These are phyloP conservation scores for Heterocephalus glaber DNA, from an alignment of 2,113 vertebrate genomes.

Conservation along the genomic window DNA sequence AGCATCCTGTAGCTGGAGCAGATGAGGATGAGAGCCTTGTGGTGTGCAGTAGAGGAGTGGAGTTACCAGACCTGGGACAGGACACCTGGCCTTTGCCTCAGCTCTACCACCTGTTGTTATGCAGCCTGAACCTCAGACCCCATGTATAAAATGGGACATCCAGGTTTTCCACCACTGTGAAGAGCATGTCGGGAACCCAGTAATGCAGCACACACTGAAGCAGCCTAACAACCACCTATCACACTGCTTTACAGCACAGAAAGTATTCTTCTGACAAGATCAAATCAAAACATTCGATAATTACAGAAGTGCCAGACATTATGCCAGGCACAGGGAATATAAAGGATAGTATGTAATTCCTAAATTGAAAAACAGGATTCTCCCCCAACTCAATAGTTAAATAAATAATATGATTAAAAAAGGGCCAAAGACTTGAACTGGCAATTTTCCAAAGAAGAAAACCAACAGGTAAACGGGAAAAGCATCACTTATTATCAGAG, in stretches of 20 bases:
- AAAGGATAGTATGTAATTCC: slow-evolving; percentile 1
- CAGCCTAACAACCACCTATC: neutral
- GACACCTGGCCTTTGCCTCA: neutral
- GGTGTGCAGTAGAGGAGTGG: neutral
- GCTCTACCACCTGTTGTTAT: neutral
- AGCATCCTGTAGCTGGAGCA: neutral
- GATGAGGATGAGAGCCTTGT: neutral
- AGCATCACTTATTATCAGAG: neutral
- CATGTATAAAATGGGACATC: neutral
- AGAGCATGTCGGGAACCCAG: neutral
- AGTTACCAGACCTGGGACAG: neutral
- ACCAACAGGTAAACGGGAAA: neutral
- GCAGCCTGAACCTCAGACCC: neutral
- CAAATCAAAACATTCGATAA: neutral
- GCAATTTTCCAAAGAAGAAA: neutral
- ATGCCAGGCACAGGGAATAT: neutral
- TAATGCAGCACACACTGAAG: neutral
- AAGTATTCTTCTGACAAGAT: neutral
- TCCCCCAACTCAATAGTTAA: neutral
- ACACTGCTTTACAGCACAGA: neutral
- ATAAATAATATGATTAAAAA: neutral
- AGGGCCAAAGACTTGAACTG: neutral
- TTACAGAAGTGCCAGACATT: neutral
- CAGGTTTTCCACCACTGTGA: neutral
- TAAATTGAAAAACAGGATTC: neutral